These are phyloP conservation scores for Pyrocoelia pectoralis DNA, from an alignment of 2,888 invertebrate genomes.

Conservation along the genomic window DNA sequence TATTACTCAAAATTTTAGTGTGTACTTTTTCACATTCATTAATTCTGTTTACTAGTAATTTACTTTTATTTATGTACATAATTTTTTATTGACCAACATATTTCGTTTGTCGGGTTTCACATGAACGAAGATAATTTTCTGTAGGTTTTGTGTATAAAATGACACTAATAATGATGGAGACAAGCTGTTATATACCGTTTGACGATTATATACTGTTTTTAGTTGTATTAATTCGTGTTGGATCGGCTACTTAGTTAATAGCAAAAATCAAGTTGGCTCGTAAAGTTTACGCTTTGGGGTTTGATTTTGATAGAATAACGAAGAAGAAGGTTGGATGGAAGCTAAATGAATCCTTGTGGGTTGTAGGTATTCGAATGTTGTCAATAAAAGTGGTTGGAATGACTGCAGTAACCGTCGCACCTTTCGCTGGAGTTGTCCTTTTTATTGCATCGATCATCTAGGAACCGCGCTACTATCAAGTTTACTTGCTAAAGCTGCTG, in stretches of 20 bases:
- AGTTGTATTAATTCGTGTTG: no score
- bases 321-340: neutral
- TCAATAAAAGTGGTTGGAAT: constrained; percentile 24
- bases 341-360: constrained; percentile 15
- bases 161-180: no score
- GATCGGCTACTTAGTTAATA: neutral
- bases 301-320: neutral
- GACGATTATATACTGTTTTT: no score
- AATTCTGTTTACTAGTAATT: constrained; percentile 40
- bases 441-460: constrained; percentile 32
- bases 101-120: constrained; percentile 25
- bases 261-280: neutral
- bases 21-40: constrained; percentile 39
- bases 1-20: constrained; percentile 39
- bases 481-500: constrained; percentile 22
- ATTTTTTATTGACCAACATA: constrained; percentile 27
- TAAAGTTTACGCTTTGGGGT: neutral
- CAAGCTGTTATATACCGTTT: no score
- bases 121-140: constrained; percentile 19
- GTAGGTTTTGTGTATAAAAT: neutral
- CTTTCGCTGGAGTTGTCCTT: constrained; percentile 27
- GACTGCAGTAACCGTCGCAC: constrained; percentile 22
- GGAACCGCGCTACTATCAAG: constrained; percentile 18
- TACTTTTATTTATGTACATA: constrained; percentile 33
- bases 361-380: constrained; percentile 15